Evolutionary conservation across 2,797 vertebrate genomes (phyloP).

Genomic region (Gymnopithys bicolor): DNA sequence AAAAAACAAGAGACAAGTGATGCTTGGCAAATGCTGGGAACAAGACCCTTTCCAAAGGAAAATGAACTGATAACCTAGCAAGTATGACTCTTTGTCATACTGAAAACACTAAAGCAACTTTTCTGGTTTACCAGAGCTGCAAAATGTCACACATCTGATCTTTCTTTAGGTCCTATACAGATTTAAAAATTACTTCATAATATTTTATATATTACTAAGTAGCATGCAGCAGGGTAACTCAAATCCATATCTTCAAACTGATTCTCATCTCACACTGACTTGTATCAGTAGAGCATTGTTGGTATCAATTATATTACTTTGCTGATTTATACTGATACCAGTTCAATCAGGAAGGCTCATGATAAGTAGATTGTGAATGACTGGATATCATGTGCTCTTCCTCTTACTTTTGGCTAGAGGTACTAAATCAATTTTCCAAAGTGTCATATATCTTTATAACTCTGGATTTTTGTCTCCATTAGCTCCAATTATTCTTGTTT

Average conservation of each 20-base stretch:
- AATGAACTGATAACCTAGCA: neutral
- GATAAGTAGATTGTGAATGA: slow-evolving; percentile 6
- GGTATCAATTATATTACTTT: neutral
- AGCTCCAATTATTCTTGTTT: slow-evolving; percentile 55
- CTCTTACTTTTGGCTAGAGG: slow-evolving; percentile 7
- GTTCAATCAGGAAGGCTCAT: neutral
- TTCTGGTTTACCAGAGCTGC: neutral
- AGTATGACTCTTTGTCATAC: neutral
- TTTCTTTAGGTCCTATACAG: neutral
- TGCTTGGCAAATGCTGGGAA: neutral
- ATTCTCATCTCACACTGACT: neutral
- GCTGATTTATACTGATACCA: slow-evolving; percentile 2
- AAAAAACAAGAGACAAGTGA: neutral
- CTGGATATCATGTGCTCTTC: neutral
- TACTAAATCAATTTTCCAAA: slow-evolving; percentile 56
- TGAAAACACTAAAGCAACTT: neutral
- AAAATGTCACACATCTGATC: neutral
- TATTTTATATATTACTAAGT: neutral
- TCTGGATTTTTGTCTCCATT: slow-evolving; percentile 43
- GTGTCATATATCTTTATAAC: slow-evolving; percentile 35
- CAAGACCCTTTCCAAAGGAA: neutral
- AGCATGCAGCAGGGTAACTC: neutral
- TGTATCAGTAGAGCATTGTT: neutral
- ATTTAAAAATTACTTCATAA: neutral
- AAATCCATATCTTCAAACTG: neutral